Base-by-base conservation (phyloP, 2,113 vertebrate genomes). In the Nicator chloris region DNA sequence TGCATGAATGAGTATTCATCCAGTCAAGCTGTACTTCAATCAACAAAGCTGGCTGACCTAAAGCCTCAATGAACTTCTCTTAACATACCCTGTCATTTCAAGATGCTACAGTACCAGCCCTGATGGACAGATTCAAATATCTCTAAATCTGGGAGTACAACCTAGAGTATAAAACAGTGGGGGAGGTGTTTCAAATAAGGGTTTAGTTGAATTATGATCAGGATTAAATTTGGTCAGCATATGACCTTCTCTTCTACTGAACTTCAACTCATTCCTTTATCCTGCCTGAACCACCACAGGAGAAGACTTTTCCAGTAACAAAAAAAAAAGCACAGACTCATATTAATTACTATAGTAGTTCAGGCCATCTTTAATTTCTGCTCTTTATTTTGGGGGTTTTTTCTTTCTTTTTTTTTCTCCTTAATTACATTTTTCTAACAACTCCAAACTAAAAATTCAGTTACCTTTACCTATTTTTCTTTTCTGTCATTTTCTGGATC, bases 261-360 rank as follows among this genome's bases (percentile, higher is more conserved):
- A 82, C 47, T 80, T 94, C 59, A 90, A 30, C 30, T 54, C 28
- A 82, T 82, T 56, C 50, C 15, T 79, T 79, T 77, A 80, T 63
- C 63, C 37, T 82, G 63, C 21, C 72, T 85, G 61, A 57, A 91
- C 79, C 49, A 56, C 57, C 45, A 92, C 37, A 80, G 44, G 8
- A 78, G 21, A 86, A 54, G 5, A 71, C 17, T 44, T 17, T 51
- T 51, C n/a, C 44, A 82, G 18, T 18, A 78, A 49, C 8, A 47
- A 83, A 33, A 50, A 28, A 22, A n/a, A 26, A 19, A 12, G 3
- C 27, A 85, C 5, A 92, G 30, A 20, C 71, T 37, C 47, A 39
- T 31, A 45, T 31, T 27, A 59, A 69, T 53, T 59, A 81, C 26
- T 49, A 33, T 3, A 71, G 24, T 10, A 64, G 10, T 35, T 47